Evolutionary conservation across 2,797 vertebrate species (phyloP).

Genomic region (Melanotaenia nigrans): DNA sequence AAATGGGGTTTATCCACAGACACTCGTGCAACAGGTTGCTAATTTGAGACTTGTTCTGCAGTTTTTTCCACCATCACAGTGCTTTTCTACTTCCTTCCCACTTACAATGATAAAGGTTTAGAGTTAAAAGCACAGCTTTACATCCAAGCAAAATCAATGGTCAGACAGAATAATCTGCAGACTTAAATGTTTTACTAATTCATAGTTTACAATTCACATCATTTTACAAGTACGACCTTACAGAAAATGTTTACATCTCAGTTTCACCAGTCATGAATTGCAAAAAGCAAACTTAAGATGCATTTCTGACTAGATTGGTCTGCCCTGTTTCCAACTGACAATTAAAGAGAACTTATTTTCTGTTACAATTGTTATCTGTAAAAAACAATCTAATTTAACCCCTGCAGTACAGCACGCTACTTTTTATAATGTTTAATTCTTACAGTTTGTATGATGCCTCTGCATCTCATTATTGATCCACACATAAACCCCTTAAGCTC

Average conservation of each 20-base stretch:
- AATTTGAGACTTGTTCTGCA: neutral
- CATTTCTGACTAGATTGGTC: neutral
- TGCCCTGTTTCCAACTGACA: neutral
- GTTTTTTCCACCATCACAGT: neutral
- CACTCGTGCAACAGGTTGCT: neutral
- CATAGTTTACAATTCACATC: neutral
- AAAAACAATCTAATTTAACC: neutral
- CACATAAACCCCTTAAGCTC: conserved; percentile 33
- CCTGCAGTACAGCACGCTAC: too few species aligned
- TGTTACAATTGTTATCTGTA: neutral
- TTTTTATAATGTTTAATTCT: conserved; percentile 8
- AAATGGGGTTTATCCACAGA: neutral
- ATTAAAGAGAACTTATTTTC: neutral
- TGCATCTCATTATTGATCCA: conserved; percentile 38
- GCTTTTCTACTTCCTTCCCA: neutral
- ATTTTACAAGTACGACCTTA: neutral
- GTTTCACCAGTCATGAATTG: neutral
- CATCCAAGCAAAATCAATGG: neutral
- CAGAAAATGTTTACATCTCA: neutral
- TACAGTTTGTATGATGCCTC: conserved; percentile 35
- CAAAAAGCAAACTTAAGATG: neutral
- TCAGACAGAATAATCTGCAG: neutral
- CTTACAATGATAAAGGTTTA: neutral
- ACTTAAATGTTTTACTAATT: neutral
- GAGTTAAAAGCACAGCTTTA: neutral